A percentile compares a stretch with the other conserved stretches of the same genome.
phyloP scores from a whole-genome alignment of 2,113 vertebrate genomes.

The Malurus alboscapulatus region DNA sequence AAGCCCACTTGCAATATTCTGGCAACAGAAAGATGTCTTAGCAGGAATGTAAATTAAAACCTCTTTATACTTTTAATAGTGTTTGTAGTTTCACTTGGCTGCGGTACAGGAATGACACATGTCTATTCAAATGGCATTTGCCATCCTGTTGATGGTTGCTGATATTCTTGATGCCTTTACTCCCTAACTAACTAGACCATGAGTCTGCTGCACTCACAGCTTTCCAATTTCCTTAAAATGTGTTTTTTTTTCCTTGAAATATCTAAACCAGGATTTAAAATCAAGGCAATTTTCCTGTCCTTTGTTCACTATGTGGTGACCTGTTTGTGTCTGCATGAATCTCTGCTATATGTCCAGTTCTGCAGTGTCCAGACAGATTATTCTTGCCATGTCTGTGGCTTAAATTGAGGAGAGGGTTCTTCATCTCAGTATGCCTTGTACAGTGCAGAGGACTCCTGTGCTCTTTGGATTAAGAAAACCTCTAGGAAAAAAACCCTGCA shows the following conservation, averaged over 20 bases:
- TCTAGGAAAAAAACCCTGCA: neutral
- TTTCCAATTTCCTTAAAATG: neutral
- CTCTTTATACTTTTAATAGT: conserved; percentile 39
- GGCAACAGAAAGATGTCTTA: conserved; percentile 15
- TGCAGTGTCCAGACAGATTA: neutral
- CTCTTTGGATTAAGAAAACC: neutral
- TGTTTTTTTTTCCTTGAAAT: neutral
- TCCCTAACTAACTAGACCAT: neutral
- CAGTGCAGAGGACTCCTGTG: neutral
- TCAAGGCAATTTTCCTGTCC: neutral
- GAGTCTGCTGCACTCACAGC: neutral
- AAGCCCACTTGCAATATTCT: conserved; percentile 36
- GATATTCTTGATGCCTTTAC: neutral
- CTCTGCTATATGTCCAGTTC: neutral
- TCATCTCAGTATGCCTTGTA: neutral
- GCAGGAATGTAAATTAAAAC: conserved; percentile 45
- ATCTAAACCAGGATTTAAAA: neutral
- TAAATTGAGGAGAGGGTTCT: neutral
- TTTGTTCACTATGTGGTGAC: neutral
- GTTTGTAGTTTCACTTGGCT: conserved; percentile 65
- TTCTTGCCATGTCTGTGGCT: neutral
- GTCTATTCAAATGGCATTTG: conserved; percentile 45
- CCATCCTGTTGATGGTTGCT: conserved; percentile 29
- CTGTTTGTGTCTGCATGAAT: neutral
- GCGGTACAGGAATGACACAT: conserved; percentile 57